Base-by-base conservation (phyloP, 2,797 vertebrate genomes). In the Coreius guichenoti region DNA sequence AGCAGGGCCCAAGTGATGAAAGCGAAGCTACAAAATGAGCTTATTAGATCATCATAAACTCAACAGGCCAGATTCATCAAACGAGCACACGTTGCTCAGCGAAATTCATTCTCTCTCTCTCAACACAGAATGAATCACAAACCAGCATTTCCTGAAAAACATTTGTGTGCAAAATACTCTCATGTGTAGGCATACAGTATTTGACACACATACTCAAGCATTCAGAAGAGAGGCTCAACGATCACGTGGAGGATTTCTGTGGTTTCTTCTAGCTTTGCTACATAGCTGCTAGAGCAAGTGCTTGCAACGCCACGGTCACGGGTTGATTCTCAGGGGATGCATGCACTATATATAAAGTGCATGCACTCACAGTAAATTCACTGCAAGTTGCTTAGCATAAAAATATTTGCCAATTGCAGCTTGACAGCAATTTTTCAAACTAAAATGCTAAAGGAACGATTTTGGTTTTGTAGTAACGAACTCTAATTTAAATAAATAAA, bases 21-120 rank as follows among this genome's bases (percentile, higher is more conserved):
- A 86, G 80, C 83, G 58, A 80, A 80, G 84, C 81, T 73, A 69
- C 86, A 87, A 88, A 88, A 87, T 88, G 84, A 89, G 90, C 84
- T 89, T 86, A 91, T 89, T 88, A 89, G 89, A 91, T 90, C 87
- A 86, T 87, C 86, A 85, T 90, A 86, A 89, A 89, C 89, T 85
- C 89, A 88, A 86, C 84, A 90, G 90, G 80, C 74, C 63, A 86
- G 88, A 90, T 89, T 90, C 79, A 88, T 89, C 89, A 91, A 87
- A 87, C 83, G 74, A 87, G 73, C 82, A 49, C 82, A 84, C 69
- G 36, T 56, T 84, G 73, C 87, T 85, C 81, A 87, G 83, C 61
- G 47, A 82, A 90, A 90, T 86, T 86, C 81, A 87, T 88, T 88
- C 86, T 86, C 78, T 26, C 39, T 39, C 45, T 47, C 13, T 83